Evolutionary conservation across 2,113 vertebrate species (phyloP).

Genomic region (Terrapene triunguis): DNA sequence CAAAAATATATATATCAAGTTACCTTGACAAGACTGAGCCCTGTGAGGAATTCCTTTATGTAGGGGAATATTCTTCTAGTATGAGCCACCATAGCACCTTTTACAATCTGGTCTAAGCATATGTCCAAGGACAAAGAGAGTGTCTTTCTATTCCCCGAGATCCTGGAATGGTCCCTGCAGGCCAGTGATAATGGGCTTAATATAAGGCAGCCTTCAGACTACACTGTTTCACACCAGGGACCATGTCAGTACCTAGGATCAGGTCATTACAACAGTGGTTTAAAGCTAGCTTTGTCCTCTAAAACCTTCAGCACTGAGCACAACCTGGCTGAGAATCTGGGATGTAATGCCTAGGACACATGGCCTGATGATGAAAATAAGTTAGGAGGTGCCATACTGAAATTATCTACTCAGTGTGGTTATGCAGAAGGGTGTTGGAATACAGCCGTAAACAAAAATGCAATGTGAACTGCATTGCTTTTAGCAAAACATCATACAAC

Average conservation of each 20-base stretch:
- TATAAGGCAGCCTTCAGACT: not conserved
- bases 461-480: not conserved
- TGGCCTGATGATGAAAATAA: not conserved
- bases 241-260: rapidly evolving
- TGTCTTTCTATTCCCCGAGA: not conserved
- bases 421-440: not conserved
- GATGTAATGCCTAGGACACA: rapidly evolving
- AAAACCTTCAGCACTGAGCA: not conserved
- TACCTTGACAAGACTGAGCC: not conserved
- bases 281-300: not conserved
- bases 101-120: not conserved
- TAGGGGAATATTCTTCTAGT: not conserved
- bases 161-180: not conserved
- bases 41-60: not conserved
- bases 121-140: not conserved
- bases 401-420: not conserved
- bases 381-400: not conserved
- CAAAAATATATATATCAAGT: not conserved
- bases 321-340: rapidly evolving
- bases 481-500: slow-evolving; percentile 14
- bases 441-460: not conserved
- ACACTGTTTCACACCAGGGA: rapidly evolving
- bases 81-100: not conserved
- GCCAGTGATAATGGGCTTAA: not conserved
- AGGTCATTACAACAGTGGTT: not conserved